Evolutionary conservation across 2,797 vertebrate genomes (phyloP).

Genomic region (Alosa sapidissima): DNA sequence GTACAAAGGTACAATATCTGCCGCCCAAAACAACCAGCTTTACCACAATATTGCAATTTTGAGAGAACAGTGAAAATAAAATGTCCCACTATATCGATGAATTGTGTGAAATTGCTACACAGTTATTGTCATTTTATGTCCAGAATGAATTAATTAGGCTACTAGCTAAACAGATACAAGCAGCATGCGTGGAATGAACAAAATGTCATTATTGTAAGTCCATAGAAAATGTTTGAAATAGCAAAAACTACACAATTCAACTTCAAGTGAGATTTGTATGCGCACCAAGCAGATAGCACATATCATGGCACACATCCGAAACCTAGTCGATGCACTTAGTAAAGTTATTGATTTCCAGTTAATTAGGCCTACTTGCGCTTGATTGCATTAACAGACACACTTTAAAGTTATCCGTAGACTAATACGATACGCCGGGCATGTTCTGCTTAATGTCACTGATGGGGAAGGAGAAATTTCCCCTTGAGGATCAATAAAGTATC

Average conservation of each 20-base stretch:
- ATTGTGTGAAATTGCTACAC: not conserved
- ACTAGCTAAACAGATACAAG: too few species aligned
- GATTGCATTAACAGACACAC: not conserved
- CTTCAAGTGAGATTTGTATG: not conserved
- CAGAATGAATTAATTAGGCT: not conserved
- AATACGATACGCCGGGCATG: not conserved
- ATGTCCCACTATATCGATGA: not conserved
- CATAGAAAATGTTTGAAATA: not conserved
- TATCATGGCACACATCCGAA: conserved; percentile 17
- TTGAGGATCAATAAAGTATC: too few species aligned
- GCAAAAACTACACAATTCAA: not conserved
- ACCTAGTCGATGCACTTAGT: not conserved
- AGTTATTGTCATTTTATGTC: not conserved
- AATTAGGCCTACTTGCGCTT: not conserved
- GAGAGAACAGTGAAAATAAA: not conserved
- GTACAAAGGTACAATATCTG: not conserved
- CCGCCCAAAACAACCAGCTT: not conserved
- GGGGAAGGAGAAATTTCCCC: not conserved
- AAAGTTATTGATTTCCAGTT: not conserved
- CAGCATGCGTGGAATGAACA: too few species aligned
- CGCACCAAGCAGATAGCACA: not conserved
- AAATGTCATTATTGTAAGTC: not conserved
- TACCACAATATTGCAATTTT: not conserved
- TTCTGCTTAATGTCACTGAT: not conserved
- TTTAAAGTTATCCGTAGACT: not conserved